Conservation (phyloP, 2,113 vertebrate species). For the Cyanoramphus novaezelandiae region DNA sequence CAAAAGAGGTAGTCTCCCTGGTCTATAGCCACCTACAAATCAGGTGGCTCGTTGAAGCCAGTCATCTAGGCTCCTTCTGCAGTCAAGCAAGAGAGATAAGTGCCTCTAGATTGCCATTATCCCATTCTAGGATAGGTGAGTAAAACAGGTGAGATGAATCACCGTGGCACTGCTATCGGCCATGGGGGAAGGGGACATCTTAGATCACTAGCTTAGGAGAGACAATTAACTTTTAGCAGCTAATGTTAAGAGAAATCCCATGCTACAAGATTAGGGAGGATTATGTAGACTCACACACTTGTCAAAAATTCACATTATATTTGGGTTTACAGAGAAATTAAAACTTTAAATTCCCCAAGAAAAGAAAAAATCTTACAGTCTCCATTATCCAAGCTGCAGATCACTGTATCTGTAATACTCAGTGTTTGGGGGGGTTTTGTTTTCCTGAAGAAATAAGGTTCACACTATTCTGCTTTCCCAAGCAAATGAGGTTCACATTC, state of each 20-base stretch:
- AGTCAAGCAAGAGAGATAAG: conserved; percentile 46
- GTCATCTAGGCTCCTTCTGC: conserved; percentile 45
- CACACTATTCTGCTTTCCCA: not conserved
- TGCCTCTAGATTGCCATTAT: conserved; percentile 14
- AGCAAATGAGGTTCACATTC: not conserved
- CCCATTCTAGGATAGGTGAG: conserved; percentile 49
- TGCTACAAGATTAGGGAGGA: not conserved
- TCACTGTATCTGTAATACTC: not conserved
- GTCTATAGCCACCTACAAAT: not conserved
- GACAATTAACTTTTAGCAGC: not conserved
- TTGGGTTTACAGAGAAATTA: not conserved
- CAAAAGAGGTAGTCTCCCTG: not conserved
- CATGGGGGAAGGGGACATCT: not conserved
- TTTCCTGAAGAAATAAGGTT: not conserved
- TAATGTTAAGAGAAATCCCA: not conserved
- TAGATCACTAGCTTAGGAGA: not conserved
- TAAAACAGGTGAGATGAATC: conserved; percentile 48
- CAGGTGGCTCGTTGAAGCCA: not conserved
- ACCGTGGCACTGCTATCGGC: not conserved
- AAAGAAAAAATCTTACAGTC: not conserved
- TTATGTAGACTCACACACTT: not conserved
- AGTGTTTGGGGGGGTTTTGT: not conserved
- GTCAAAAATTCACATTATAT: not conserved
- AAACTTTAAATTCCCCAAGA: not conserved
- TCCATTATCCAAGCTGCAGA: not conserved